A percentile compares a stretch with the other conserved stretches of the same genome.
Conservation (phyloP, 2,888 invertebrate genomes). For the Drosophila monieri region DNA sequence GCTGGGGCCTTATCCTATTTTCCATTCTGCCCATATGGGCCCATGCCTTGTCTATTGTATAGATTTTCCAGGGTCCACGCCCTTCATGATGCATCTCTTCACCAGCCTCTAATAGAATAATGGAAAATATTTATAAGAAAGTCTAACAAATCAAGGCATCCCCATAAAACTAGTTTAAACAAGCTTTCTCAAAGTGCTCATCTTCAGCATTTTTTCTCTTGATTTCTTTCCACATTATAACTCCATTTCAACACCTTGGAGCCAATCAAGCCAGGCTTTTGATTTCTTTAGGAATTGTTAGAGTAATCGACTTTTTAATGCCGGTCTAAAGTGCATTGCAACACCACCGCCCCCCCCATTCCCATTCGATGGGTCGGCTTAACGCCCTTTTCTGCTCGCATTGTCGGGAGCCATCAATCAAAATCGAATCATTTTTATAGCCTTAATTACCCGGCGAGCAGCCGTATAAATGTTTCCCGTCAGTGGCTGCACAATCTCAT, state of each 20-base stretch:
- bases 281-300: slow-evolving; percentile 4
- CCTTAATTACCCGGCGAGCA: slow-evolving; percentile 70
- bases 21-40: slow-evolving; percentile 34
- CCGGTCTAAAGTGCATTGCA: slow-evolving; percentile 19
- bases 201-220: neutral
- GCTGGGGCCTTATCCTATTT: neutral
- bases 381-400: slow-evolving; percentile 10
- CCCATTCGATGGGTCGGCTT: neutral
- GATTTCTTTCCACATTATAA: neutral
- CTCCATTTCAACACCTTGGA: slow-evolving; percentile 21
- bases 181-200: slow-evolving; percentile 6
- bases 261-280: slow-evolving; percentile 22
- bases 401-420: slow-evolving; percentile 47
- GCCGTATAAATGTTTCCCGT: slow-evolving; percentile 68
- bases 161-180: neutral
- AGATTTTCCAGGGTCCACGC: slow-evolving; percentile 52
- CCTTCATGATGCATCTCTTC: slow-evolving; percentile 53
- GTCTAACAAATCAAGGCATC: neutral
- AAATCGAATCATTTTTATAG: slow-evolving; percentile 72
- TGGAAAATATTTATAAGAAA: neutral
- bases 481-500: slow-evolving; percentile 59
- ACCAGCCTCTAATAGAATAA: slow-evolving; percentile 24
- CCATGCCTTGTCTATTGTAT: slow-evolving; percentile 1
- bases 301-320: slow-evolving; percentile 24
- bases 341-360: neutral